Conservation (phyloP, 2,888 invertebrate genomes). For the Pimpla rufipes region DNA sequence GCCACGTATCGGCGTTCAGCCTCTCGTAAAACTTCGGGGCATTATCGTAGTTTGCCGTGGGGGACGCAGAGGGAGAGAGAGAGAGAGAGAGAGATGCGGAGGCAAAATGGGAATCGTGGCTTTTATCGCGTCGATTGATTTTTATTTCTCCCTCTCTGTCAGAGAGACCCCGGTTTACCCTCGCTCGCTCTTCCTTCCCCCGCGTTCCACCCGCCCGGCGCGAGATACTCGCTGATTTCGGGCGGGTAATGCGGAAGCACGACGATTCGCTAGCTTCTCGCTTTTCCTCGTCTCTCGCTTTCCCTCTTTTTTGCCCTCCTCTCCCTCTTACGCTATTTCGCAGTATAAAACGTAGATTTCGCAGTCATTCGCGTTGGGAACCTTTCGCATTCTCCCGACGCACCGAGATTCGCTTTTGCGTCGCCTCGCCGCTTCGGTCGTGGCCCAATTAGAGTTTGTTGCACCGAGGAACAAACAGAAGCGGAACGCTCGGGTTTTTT, state of each 20-base stretch:
- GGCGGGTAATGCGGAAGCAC: not conserved
- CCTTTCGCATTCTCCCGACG: slow-evolving; percentile 15
- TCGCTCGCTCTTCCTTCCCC: slow-evolving; percentile 28
- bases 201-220: slow-evolving; percentile 4
- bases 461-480: slow-evolving; percentile 1
- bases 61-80: slow-evolving; percentile 49
- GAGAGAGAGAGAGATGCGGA: too few species aligned
- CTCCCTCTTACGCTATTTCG: not conserved
- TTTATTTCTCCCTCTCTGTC: slow-evolving; percentile 67
- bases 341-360: slow-evolving; percentile 37
- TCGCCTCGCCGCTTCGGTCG: slow-evolving; percentile 3
- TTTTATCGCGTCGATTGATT: slow-evolving; percentile 73
- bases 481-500: slow-evolving; percentile 20
- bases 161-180: slow-evolving; percentile 48
- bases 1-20: slow-evolving; percentile 78
- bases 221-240: slow-evolving; percentile 12
- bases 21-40: slow-evolving; percentile 77
- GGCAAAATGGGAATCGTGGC: slow-evolving; percentile 70
- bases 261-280: slow-evolving; percentile 2
- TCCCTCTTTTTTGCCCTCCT: not conserved
- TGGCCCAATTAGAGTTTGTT: slow-evolving; percentile 47
- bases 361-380: slow-evolving; percentile 11
- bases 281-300: not conserved
- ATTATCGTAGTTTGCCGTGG: slow-evolving; percentile 74
- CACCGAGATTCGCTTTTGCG: slow-evolving; percentile 41